Conservation (phyloP, 2,797 vertebrate genomes). For the Picus viridis region DNA sequence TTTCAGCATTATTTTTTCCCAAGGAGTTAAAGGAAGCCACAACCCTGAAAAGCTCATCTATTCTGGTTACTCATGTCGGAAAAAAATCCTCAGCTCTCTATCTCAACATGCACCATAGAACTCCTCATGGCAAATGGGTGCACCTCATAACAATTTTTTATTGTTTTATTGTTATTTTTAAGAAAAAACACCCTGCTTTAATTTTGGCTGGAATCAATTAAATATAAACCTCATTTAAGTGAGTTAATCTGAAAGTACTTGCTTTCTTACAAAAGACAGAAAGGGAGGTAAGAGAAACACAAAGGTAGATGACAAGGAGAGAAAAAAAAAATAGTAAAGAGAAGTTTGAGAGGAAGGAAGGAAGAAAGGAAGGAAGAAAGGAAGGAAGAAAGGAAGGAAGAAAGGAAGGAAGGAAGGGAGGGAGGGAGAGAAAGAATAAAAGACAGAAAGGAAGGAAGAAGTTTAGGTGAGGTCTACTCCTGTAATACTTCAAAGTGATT, state of each 20-base stretch:
- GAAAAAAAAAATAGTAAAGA: neutral
- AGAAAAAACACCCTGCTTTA: neutral
- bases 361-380: no score
- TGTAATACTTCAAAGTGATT: neutral
- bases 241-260: neutral
- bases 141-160: no score
- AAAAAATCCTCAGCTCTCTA: slow-evolving; percentile 29
- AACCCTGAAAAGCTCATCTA: slow-evolving; percentile 77
- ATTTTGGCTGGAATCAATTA: slow-evolving; percentile 16
- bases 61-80: slow-evolving; percentile 52
- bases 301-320: neutral
- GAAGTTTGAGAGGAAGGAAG: no score
- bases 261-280: neutral
- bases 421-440: neutral
- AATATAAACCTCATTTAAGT: slow-evolving; percentile 42
- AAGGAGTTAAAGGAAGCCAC: slow-evolving; percentile 55
- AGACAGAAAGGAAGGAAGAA: neutral
- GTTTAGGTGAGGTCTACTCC: neutral
- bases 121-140: slow-evolving; percentile 4
- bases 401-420: neutral
- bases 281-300: neutral
- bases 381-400: neutral
- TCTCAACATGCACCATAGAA: slow-evolving; percentile 13
- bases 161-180: neutral
- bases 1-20: slow-evolving; percentile 47